phyloP scores from a whole-genome alignment of 2,888 invertebrate species.

The Oscheius sp. region DNA sequence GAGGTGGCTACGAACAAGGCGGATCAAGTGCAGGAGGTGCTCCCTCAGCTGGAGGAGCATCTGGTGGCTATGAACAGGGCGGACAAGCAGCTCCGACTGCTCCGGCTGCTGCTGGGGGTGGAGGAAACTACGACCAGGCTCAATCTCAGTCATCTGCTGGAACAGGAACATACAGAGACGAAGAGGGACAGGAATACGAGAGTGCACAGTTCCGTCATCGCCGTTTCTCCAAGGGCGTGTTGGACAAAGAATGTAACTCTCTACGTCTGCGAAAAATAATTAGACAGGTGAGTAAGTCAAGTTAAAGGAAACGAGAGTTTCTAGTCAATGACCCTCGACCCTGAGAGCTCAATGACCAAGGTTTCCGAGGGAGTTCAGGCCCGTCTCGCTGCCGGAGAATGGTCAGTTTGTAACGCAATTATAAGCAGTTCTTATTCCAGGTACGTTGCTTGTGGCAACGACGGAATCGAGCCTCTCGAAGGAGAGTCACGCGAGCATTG shows the following conservation, averaged over 20 bases:
- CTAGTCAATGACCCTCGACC: conserved; percentile 49
- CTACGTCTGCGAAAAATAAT: conserved; percentile 50
- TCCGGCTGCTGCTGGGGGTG: conserved; percentile 7
- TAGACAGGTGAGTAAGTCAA: conserved; percentile 43
- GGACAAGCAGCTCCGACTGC: conserved; percentile 41
- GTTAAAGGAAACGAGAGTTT: not conserved
- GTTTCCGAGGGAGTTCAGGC: conserved; percentile 48
- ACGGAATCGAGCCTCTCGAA: conserved; percentile 51
- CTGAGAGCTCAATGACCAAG: conserved; percentile 51
- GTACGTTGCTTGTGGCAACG: conserved; percentile 58
- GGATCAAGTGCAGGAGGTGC: not conserved
- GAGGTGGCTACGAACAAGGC: conserved; percentile 8
- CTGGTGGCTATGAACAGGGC: conserved; percentile 24
- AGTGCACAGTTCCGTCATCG: conserved; percentile 49
- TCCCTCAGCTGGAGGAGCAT: not conserved
- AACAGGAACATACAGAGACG: not conserved
- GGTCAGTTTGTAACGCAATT: not conserved
- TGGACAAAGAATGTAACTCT: conserved; percentile 49
- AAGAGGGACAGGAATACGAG: conserved; percentile 43
- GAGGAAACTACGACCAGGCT: conserved; percentile 55
- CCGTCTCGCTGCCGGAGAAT: conserved; percentile 50
- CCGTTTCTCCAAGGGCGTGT: conserved; percentile 43
- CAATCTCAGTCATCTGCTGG: conserved; percentile 41
- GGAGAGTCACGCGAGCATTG: conserved; percentile 54
- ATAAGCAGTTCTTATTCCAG: not conserved